Percentiles rank a stretch among this genome's conserved stretches.
Conservation (phyloP, 1,140 invertebrate genomes). For the Musca vetustissima region DNA sequence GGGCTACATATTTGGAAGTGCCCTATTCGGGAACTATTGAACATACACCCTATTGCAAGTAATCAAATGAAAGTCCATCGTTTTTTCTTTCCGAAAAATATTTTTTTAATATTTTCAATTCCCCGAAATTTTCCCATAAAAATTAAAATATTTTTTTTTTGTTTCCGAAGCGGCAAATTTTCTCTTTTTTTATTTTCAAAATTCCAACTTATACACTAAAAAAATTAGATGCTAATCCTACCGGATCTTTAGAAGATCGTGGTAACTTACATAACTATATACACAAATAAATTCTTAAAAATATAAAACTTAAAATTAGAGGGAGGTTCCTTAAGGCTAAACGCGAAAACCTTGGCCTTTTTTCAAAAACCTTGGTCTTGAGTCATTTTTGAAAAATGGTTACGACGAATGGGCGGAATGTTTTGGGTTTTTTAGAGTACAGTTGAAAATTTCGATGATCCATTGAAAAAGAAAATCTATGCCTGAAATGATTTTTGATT, state of each 20-base stretch:
- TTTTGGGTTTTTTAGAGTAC: neutral
- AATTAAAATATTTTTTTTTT: too few relatives aligned
- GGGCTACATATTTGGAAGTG: too few relatives aligned
- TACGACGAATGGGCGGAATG: neutral
- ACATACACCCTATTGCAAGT: too few relatives aligned
- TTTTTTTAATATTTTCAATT: too few relatives aligned
- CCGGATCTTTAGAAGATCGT: neutral
- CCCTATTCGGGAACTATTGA: too few relatives aligned
- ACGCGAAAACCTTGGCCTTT: neutral
- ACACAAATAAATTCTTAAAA: neutral
- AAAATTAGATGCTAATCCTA: neutral
- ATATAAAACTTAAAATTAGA: conserved; percentile 1
- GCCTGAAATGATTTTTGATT: conserved; percentile 27
- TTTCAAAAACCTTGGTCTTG: neutral
- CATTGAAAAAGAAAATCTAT: neutral
- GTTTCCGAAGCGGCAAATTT: too few relatives aligned
- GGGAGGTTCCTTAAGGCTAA: too few relatives aligned
- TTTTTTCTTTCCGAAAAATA: too few relatives aligned
- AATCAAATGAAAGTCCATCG: too few relatives aligned
- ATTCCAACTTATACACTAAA: conserved; percentile 9
- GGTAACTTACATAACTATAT: neutral
- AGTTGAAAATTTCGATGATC: neutral
- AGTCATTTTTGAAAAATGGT: neutral
- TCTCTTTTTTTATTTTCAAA: neutral
- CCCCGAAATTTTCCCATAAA: too few relatives aligned